These are phyloP conservation scores for Amitus sp. DNA, from an alignment of 2,888 invertebrate genomes.

Conservation along the genomic window DNA sequence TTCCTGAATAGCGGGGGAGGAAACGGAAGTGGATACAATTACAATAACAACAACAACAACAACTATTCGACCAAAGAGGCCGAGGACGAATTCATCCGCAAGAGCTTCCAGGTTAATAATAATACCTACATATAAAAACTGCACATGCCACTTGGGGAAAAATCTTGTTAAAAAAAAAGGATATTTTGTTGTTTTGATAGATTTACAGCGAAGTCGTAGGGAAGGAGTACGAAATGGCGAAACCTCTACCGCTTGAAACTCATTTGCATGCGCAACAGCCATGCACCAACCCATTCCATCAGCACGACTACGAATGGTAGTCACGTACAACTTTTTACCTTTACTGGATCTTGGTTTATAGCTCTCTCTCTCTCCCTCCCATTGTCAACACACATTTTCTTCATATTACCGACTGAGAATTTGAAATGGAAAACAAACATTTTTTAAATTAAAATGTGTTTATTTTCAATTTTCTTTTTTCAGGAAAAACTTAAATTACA, in stretches of 20 bases:
- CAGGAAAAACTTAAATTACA: too few relatives aligned
- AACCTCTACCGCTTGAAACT: conserved; percentile 56
- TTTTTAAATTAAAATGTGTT: too few relatives aligned
- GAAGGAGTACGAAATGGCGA: conserved; percentile 52
- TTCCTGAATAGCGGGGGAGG: conserved; percentile 58
- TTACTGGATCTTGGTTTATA: too few relatives aligned
- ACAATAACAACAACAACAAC: conserved; percentile 43
- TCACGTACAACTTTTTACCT: too few relatives aligned
- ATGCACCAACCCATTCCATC: conserved; percentile 60
- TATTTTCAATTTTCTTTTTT: too few relatives aligned
- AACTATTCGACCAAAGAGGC: conserved; percentile 48
- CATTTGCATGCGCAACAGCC: conserved; percentile 64
- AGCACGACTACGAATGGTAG: conserved; percentile 64
- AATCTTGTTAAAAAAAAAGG: too few relatives aligned
- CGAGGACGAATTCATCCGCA: conserved; percentile 63
- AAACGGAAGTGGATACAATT: conserved; percentile 55
- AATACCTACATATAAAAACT: conserved; percentile 1
- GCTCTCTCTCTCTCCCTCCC: too few relatives aligned
- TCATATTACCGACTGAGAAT: too few relatives aligned
- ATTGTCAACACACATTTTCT: too few relatives aligned
- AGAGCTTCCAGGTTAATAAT: conserved; percentile 62
- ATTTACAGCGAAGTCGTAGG: conserved; percentile 59
- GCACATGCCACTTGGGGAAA: too few relatives aligned
- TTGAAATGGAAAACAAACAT: too few relatives aligned
- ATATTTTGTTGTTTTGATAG: conserved; percentile 40